Evolutionary conservation across 2,797 vertebrate genomes (phyloP).

Genomic region (Lates japonicus): DNA sequence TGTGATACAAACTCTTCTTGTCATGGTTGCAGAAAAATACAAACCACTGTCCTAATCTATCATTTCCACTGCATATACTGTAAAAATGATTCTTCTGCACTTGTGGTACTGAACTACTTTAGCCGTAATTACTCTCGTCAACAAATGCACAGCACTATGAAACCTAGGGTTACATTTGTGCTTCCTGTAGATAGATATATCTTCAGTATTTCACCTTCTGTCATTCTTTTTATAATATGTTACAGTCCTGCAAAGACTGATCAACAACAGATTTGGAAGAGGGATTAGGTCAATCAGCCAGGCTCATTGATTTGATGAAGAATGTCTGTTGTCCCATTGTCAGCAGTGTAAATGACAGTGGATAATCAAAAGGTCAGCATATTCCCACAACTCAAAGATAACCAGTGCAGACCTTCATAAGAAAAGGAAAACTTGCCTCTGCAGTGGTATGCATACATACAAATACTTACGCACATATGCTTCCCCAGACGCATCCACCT

Average conservation of each 20-base stretch:
- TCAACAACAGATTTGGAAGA: not conserved
- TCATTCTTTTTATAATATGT: not conserved
- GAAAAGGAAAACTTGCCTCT: conserved; percentile 39
- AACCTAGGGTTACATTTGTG: not conserved
- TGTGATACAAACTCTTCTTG: not conserved
- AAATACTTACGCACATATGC: conserved; percentile 51
- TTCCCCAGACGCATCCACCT: conserved; percentile 37
- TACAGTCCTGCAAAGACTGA: not conserved
- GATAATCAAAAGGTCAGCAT: conserved; percentile 41
- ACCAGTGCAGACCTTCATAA: conserved; percentile 31
- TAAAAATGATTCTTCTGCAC: conserved; percentile 12
- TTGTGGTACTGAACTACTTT: not conserved
- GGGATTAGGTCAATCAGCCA: not conserved
- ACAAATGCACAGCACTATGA: not conserved
- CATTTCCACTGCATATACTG: not conserved
- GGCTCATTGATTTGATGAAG: conserved; percentile 24
- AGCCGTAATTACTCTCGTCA: not conserved
- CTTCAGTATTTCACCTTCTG: not conserved
- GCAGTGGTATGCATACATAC: conserved; percentile 53
- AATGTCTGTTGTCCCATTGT: conserved; percentile 25
- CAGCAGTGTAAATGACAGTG: conserved; percentile 8
- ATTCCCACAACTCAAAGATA: conserved; percentile 44
- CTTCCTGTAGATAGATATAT: not conserved
- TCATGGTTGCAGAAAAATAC: conserved; percentile 4
- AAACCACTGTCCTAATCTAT: not conserved